These are phyloP conservation scores for Drosophila subquinaria DNA, from an alignment of 2,888 invertebrate species.

Conservation along the genomic window DNA sequence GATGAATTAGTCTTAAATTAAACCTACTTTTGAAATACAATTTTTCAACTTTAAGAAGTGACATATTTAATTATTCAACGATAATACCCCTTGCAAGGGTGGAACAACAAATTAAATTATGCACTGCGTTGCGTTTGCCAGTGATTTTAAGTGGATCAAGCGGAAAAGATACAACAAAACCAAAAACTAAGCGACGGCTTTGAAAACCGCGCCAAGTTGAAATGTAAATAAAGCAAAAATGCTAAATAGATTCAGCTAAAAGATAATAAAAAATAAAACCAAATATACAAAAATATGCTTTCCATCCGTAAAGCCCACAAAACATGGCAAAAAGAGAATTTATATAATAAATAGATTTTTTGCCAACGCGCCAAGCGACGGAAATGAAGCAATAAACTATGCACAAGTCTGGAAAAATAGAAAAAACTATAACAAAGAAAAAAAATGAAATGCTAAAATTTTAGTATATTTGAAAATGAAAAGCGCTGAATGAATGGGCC, in stretches of 20 bases:
- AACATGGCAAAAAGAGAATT: constrained; percentile 32
- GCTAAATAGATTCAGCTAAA: constrained; percentile 50
- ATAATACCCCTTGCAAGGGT: not conserved
- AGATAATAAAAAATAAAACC: constrained; percentile 43
- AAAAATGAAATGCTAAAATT: constrained; percentile 27
- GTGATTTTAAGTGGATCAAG: constrained; percentile 57
- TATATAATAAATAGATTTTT: constrained; percentile 54
- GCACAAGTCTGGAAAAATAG: constrained; percentile 37
- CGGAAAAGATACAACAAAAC: constrained; percentile 41
- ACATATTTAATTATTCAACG: not conserved
- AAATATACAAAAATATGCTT: constrained; percentile 56
- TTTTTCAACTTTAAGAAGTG: not conserved
- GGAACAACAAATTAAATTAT: constrained; percentile 59
- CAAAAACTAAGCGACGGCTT: constrained; percentile 53
- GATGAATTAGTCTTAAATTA: not conserved
- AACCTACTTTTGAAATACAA: not conserved
- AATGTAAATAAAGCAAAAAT: constrained; percentile 50
- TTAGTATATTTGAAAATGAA: constrained; percentile 43
- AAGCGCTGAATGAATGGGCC: constrained; percentile 55
- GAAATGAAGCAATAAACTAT: constrained; percentile 73
- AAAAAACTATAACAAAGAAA: constrained; percentile 11
- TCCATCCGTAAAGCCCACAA: constrained; percentile 36
- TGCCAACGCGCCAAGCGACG: constrained; percentile 53
- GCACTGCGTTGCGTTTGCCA: constrained; percentile 37
- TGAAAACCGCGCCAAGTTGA: constrained; percentile 36